A percentile compares a stretch with the other conserved stretches of the same genome.
phyloP scores from a whole-genome alignment of 2,888 invertebrate genomes.

The Cantharis rustica region DNA sequence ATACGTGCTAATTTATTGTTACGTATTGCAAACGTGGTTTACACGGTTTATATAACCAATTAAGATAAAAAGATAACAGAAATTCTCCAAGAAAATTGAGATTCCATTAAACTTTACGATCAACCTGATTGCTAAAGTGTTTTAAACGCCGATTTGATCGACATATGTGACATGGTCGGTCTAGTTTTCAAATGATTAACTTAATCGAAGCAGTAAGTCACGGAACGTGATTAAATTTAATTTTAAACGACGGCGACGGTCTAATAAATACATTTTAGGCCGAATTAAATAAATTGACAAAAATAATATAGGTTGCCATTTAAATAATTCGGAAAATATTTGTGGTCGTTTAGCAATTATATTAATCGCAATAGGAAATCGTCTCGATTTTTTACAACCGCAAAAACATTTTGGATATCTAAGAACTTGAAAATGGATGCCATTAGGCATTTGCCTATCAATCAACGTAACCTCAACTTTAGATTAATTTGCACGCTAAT shows the following conservation, averaged over 20 bases:
- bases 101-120: background rate
- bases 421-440: background rate
- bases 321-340: background rate
- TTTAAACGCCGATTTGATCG: background rate
- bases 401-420: background rate
- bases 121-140: background rate
- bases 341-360: background rate
- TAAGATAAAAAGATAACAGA: background rate
- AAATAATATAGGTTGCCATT: background rate
- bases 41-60: conserved; percentile 1
- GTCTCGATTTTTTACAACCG: background rate
- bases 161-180: background rate
- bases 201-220: background rate
- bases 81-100: conserved; percentile 16
- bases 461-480: background rate
- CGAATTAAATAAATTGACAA: background rate
- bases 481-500: background rate
- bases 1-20: conserved; percentile 22
- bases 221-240: background rate
- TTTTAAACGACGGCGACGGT: background rate
- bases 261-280: background rate
- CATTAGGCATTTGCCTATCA: background rate
- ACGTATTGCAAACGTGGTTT: conserved; percentile 14
- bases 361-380: background rate
- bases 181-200: background rate